Base-by-base conservation (phyloP, 1,140 invertebrate species). In the Leptestheria dahalacensis region DNA sequence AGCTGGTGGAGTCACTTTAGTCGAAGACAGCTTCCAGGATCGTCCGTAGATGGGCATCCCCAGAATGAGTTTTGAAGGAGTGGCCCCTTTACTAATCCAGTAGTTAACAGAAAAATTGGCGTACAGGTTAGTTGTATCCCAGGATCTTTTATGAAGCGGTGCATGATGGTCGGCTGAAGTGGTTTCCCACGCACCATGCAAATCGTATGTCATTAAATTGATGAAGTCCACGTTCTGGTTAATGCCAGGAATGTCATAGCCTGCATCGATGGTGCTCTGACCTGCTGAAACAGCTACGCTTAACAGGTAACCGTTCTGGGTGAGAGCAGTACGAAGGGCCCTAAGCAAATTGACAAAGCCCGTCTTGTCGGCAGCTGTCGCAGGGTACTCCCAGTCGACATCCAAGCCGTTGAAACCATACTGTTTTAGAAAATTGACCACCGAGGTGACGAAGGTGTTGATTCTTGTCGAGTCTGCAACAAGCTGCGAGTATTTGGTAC, bases 261-360 rank as follows among this genome's bases (percentile, higher is more conserved):
- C 67, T 46, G 48, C 29, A 53, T 57, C 50, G 11, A 60, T 52
- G 18, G 28, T 26, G 26, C 20, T 25, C 26, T 25, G 15, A 12
- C 26, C 28, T 26, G 59, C 59, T 29, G 24, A 29, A 52, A 60
- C 49, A 23, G 59, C 59, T 26, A 46, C n/a, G 15, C 20, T 57
- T 24, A 60, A 49, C n/a, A 55, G 11, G 48, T 56, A 60, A 11
- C 64, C 66, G 26, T 12, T 57, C 51, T 49, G 21, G 10, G 29
- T 20, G 63, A 82, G 79, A 1, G 73, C 73, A 28, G 73, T 72
- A 1, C 71, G 68, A 3, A 82, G 63, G 63, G 79, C 78, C 67
- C 75, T 73, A 1, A 78, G 62, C 2, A 76, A 65, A 24, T 69
- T 70, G 25, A 64, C 70, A 51, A 76, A 74, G 51, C 76, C 73